phyloP scores from a whole-genome alignment of 2,113 vertebrate genomes.

The Nibea albiflora region DNA sequence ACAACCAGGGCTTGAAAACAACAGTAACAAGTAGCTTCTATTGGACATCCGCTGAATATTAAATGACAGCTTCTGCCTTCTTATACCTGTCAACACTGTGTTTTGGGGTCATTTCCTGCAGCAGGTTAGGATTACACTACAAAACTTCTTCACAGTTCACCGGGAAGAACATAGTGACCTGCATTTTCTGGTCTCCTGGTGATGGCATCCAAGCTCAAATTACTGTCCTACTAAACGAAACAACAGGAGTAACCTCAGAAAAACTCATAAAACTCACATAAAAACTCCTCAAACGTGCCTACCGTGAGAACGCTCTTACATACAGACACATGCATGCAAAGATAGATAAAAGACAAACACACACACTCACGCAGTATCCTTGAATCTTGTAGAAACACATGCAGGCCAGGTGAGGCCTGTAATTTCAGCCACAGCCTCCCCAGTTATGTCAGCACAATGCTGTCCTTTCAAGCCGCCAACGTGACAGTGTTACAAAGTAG shows the following conservation, averaged over 20 bases:
- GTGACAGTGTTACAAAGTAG: constrained; percentile 46
- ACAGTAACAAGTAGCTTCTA: background rate
- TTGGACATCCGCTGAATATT: constrained; percentile 4
- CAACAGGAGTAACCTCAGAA: background rate
- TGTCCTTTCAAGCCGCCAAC: constrained; percentile 35
- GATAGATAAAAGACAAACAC: background rate
- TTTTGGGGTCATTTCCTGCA: constrained; percentile 14
- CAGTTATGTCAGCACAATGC: constrained; percentile 51
- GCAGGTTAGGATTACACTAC: constrained; percentile 28
- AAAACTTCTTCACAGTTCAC: constrained; percentile 14
- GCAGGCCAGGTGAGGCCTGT: constrained; percentile 54
- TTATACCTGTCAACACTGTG: constrained; percentile 4
- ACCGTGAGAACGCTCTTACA: background rate
- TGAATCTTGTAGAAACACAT: background rate
- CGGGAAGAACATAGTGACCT: constrained; percentile 23
- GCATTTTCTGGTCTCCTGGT: constrained; percentile 17
- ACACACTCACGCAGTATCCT: background rate
- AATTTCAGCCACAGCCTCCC: constrained; percentile 53
- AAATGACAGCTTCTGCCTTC: constrained; percentile 19
- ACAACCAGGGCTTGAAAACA: background rate
- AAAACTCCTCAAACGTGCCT: background rate
- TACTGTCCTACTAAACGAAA: background rate
- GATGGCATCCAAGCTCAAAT: background rate
- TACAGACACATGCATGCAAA: background rate
- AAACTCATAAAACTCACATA: no score